Conservation (phyloP, 2,113 vertebrate genomes). For the Nerophis ophidion region DNA sequence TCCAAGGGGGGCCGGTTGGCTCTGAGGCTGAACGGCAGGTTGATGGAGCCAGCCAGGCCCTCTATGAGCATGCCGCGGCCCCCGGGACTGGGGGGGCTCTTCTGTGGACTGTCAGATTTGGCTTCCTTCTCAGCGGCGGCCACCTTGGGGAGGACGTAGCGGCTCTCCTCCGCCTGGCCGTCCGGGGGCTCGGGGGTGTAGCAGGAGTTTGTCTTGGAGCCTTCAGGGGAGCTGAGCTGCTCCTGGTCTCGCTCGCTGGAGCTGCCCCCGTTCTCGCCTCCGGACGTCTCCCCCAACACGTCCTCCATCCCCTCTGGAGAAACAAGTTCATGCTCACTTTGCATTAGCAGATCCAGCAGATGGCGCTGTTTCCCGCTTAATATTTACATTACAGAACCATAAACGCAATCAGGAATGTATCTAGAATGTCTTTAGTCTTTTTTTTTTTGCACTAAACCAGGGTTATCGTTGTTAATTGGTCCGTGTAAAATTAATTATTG, state of each 20-base stretch:
- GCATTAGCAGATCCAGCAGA: too few species aligned
- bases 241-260: conserved; percentile 91
- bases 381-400: too few species aligned
- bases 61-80: conserved; percentile 87
- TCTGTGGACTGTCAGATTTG: conserved; percentile 77
- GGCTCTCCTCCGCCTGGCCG: conserved; percentile 75
- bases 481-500: too few species aligned
- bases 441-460: too few species aligned
- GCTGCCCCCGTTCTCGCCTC: conserved; percentile 75
- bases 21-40: conserved; percentile 85
- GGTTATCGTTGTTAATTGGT: too few species aligned
- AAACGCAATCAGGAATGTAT: too few species aligned
- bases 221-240: conserved; percentile 83
- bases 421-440: too few species aligned
- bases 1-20: conserved; percentile 91
- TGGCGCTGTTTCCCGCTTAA: too few species aligned
- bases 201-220: conserved; percentile 78
- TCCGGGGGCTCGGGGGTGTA: conserved; percentile 84
- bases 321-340: not conserved
- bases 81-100: conserved; percentile 67
- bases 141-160: conserved; percentile 74
- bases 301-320: conserved; percentile 81
- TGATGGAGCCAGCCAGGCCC: conserved; percentile 83
- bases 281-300: conserved; percentile 72
- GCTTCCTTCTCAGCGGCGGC: conserved; percentile 68